phyloP scores from a whole-genome alignment of 1,140 invertebrate species.

The Bombus vancouverensis region DNA sequence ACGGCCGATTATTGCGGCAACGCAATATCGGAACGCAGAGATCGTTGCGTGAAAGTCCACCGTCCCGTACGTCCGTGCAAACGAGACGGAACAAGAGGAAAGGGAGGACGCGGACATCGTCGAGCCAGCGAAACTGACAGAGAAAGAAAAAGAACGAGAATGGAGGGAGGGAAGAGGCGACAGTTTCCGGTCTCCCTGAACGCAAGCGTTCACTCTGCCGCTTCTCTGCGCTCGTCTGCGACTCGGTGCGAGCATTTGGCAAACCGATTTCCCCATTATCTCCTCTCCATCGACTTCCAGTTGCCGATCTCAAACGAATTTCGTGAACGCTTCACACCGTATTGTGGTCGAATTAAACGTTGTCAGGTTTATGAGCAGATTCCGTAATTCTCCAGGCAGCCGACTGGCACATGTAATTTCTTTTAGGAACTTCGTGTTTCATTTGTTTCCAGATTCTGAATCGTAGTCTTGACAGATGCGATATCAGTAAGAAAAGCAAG shows the following conservation, averaged over 20 bases:
- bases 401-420: background rate
- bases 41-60: conserved; percentile 74
- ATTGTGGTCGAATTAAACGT: background rate
- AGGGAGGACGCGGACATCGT: background rate
- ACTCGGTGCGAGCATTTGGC: conserved; percentile 22
- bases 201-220: conserved; percentile 30
- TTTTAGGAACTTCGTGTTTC: background rate
- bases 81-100: conserved; percentile 23
- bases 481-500: no score
- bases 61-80: conserved; percentile 52
- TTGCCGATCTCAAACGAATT: background rate
- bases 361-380: background rate
- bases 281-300: no score
- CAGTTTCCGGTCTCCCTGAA: conserved; percentile 63
- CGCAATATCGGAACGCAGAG: conserved; percentile 65
- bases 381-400: background rate
- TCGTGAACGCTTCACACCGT: background rate
- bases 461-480: no score
- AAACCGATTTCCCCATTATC: conserved; percentile 25
- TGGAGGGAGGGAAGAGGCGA: conserved; percentile 41
- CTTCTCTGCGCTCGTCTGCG: background rate
- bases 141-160: conserved; percentile 42
- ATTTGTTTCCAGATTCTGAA: background rate
- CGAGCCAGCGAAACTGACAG: conserved; percentile 27
- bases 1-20: conserved; percentile 70